Percentiles rank a stretch among this genome's conserved stretches.
These are phyloP conservation scores for Cylloceria caligata DNA, from an alignment of 2,888 invertebrate species.

Conservation along the genomic window DNA sequence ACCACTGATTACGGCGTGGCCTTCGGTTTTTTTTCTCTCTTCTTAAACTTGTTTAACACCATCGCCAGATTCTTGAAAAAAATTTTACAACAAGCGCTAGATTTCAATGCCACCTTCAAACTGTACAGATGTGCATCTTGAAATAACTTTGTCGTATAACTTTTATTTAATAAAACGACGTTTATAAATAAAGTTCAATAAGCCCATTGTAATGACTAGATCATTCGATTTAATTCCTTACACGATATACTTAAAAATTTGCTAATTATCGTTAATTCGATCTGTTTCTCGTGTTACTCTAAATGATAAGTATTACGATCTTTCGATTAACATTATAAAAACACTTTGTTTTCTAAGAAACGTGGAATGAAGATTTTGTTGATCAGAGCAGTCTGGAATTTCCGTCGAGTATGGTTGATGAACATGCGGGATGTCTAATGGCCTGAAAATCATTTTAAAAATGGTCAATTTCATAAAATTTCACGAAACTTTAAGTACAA, in stretches of 20 bases:
- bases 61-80: neutral
- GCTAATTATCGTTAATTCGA: constrained; percentile 3
- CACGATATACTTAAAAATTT: constrained; percentile 7
- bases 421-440: neutral
- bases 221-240: constrained; percentile 22
- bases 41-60: neutral
- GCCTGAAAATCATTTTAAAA: neutral
- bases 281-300: neutral
- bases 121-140: constrained; percentile 45
- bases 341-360: neutral
- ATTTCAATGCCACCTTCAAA: constrained; percentile 40
- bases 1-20: neutral
- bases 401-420: neutral
- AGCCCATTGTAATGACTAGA: constrained; percentile 19
- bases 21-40: neutral
- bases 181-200: constrained; percentile 69
- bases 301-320: neutral
- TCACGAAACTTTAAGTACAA: neutral
- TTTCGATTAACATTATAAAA: neutral
- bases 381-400: neutral
- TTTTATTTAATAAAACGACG: constrained; percentile 67
- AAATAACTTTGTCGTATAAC: constrained; percentile 50
- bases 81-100: neutral
- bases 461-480: neutral
- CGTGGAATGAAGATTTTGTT: constrained; percentile 15